These are phyloP conservation scores for Tapirus terrestris DNA, from an alignment of 2,113 vertebrate species.

Conservation along the genomic window DNA sequence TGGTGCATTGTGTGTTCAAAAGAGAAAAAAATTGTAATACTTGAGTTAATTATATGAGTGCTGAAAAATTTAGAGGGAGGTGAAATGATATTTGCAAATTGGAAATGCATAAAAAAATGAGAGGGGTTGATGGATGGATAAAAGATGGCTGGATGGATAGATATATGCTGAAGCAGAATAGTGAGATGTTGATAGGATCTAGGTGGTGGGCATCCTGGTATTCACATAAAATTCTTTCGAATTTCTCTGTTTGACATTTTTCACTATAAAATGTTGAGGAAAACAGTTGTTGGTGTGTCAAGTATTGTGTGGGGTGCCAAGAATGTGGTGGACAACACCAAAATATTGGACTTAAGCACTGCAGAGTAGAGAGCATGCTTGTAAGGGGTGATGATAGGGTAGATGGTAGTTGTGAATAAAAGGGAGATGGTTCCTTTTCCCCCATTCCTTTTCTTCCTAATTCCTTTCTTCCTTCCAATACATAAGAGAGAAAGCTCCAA, in stretches of 20 bases:
- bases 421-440: neutral
- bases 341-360: neutral
- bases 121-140: neutral
- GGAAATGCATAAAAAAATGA: conserved; percentile 10
- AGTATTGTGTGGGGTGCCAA: neutral
- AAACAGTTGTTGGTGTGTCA: neutral
- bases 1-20: neutral
- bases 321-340: neutral
- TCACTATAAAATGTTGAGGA: neutral
- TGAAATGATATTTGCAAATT: conserved; percentile 23
- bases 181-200: neutral
- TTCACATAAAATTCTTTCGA: neutral
- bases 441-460: neutral
- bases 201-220: neutral
- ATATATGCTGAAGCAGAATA: neutral
- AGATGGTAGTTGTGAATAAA: neutral
- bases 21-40: neutral
- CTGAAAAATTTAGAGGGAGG: neutral
- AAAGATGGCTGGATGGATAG: neutral
- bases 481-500: neutral
- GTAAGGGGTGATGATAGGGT: neutral
- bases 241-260: conserved; percentile 9
- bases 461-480: conserved; percentile 12
- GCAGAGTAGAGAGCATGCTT: neutral
- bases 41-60: neutral